A percentile compares a stretch with the other conserved stretches of the same genome.
Evolutionary conservation across 2,888 invertebrate species (phyloP).

Genomic region (Thumatha senex): DNA sequence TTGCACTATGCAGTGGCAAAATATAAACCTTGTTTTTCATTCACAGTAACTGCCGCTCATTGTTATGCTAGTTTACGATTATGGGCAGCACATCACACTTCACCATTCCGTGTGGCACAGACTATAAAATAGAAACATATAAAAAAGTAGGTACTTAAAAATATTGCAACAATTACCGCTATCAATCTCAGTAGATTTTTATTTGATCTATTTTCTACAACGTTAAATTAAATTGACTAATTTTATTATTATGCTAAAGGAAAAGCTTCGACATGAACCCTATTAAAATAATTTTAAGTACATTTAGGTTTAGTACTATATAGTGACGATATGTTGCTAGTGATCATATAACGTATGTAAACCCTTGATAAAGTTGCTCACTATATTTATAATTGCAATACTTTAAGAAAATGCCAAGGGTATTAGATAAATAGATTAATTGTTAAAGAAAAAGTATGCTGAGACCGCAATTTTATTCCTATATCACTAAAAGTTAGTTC

Average conservation of each 20-base stretch:
- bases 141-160: slow-evolving; percentile 41
- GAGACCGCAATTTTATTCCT: too few relatives aligned
- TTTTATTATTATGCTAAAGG: slow-evolving; percentile 67
- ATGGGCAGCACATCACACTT: too few relatives aligned
- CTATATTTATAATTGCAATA: slow-evolving; percentile 8
- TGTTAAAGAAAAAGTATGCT: too few relatives aligned
- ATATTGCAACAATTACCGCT: slow-evolving; percentile 61
- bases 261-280: slow-evolving; percentile 41
- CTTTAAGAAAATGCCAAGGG: slow-evolving; percentile 23
- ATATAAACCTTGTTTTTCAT: neutral
- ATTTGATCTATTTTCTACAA: slow-evolving; percentile 46
- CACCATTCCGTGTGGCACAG: slow-evolving; percentile 40
- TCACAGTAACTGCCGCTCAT: neutral
- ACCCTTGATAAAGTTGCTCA: slow-evolving; percentile 13
- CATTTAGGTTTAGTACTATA: slow-evolving; percentile 37
- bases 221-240: slow-evolving; percentile 68
- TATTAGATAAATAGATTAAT: too few relatives aligned
- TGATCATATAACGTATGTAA: slow-evolving; percentile 14
- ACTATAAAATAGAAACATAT: slow-evolving; percentile 45
- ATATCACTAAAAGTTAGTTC: too few relatives aligned
- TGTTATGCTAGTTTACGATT: neutral
- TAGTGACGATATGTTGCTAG: slow-evolving; percentile 44
- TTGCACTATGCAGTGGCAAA: neutral
- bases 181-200: slow-evolving; percentile 64
- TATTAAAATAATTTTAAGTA: slow-evolving; percentile 35